These are phyloP conservation scores for Polyommatus iphigenia DNA, from an alignment of 2,888 invertebrate genomes.

Conservation along the genomic window DNA sequence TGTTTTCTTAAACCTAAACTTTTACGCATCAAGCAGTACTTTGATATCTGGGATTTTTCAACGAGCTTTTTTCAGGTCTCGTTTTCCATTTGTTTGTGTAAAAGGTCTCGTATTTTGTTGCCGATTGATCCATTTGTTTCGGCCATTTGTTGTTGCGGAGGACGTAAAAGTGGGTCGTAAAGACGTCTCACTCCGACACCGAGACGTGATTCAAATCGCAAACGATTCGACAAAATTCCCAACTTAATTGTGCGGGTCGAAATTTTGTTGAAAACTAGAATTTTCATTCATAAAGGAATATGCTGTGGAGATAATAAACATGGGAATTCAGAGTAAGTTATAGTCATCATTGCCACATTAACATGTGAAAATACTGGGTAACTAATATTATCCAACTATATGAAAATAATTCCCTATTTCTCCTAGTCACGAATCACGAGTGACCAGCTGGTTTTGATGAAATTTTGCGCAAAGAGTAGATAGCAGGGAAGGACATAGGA, in stretches of 20 bases:
- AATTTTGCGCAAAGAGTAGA: too few species aligned
- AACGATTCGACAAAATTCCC: constrained; percentile 24
- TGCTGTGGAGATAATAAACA: too few species aligned
- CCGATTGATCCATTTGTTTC: constrained; percentile 21
- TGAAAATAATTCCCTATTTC: too few species aligned
- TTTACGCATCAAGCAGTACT: not conserved
- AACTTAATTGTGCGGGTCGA: not conserved
- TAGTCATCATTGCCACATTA: too few species aligned
- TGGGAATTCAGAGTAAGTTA: too few species aligned
- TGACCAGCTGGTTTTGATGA: too few species aligned
- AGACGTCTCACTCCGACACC: constrained; percentile 21
- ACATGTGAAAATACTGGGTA: too few species aligned
- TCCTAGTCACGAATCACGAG: too few species aligned
- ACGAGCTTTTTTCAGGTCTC: not conserved
- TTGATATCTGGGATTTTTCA: not conserved
- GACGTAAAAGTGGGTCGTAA: constrained; percentile 27
- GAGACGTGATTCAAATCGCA: constrained; percentile 29
- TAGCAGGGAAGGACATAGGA: too few species aligned
- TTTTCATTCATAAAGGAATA: not conserved
- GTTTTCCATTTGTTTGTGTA: constrained; percentile 17
- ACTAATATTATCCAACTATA: too few species aligned
- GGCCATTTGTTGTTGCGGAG: constrained; percentile 17
- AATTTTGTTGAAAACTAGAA: not conserved
- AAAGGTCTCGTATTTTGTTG: constrained; percentile 16
- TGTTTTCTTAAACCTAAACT: not conserved